phyloP scores from a whole-genome alignment of 2,888 invertebrate genomes.

The Hydriomena furcata region DNA sequence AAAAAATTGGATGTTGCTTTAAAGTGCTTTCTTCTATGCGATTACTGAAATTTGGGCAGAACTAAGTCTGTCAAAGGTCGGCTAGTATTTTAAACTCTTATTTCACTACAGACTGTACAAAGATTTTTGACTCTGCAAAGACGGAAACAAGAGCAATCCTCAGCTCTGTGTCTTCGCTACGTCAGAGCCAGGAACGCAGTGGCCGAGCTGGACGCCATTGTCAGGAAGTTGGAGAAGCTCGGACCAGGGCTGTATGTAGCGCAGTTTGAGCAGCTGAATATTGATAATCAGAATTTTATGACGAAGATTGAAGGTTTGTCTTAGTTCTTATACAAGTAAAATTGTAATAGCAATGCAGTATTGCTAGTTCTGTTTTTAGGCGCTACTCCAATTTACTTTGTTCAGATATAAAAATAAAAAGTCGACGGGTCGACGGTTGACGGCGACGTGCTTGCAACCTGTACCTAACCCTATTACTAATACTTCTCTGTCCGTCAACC shows the following conservation, averaged over 20 bases:
- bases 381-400: too few relatives aligned
- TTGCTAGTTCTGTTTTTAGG: not conserved
- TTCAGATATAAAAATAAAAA: too few relatives aligned
- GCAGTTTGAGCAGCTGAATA: slow-evolving; percentile 69
- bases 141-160: slow-evolving; percentile 64
- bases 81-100: too few relatives aligned
- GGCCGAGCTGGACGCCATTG: slow-evolving; percentile 60
- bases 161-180: slow-evolving; percentile 65
- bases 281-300: slow-evolving; percentile 68
- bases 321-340: not conserved
- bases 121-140: slow-evolving; percentile 66
- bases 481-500: too few relatives aligned
- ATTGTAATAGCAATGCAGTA: not conserved
- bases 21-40: too few relatives aligned
- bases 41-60: too few relatives aligned
- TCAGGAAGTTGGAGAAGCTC: slow-evolving; percentile 65
- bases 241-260: slow-evolving; percentile 74
- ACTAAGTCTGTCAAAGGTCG: too few relatives aligned
- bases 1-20: too few relatives aligned
- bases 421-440: too few relatives aligned
- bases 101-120: slow-evolving; percentile 57
- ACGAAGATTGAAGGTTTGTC: slow-evolving; percentile 73
- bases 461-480: too few relatives aligned
- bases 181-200: slow-evolving; percentile 73
- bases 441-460: too few relatives aligned